Percentiles rank a stretch among this genome's conserved stretches.
phyloP scores from a whole-genome alignment of 2,888 invertebrate genomes.

The Arctia plantaginis region DNA sequence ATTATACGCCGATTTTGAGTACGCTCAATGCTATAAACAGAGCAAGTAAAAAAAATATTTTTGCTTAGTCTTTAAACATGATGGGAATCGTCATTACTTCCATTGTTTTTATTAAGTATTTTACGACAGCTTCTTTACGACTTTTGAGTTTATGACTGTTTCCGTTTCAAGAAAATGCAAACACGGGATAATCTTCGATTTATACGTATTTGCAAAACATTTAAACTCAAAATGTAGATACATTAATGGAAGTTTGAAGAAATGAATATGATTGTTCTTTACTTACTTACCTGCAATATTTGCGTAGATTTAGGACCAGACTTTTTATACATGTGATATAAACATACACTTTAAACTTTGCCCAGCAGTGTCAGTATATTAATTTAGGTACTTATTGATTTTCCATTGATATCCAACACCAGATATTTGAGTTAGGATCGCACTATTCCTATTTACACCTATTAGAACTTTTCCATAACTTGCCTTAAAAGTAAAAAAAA shows the following conservation, averaged over 20 bases:
- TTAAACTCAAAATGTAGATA: not conserved
- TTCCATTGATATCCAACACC: not conserved
- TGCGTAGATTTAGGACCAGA: no score
- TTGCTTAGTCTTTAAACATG: slow-evolving; percentile 44
- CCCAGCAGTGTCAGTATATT: no score
- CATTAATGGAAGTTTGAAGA: not conserved
- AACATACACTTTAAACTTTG: no score
- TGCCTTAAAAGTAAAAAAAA: not conserved
- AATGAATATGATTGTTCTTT: not conserved
- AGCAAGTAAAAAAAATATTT: slow-evolving; percentile 34
- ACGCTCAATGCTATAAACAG: slow-evolving; percentile 9
- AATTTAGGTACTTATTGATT: no score
- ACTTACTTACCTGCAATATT: no score
- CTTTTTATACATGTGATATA: not conserved
- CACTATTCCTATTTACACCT: not conserved
- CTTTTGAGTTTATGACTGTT: slow-evolving; percentile 48
- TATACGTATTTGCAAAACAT: slow-evolving; percentile 24
- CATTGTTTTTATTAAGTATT: slow-evolving; percentile 58
- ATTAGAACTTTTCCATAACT: not conserved
- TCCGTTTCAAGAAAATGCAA: slow-evolving; percentile 37
- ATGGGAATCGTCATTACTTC: slow-evolving; percentile 48
- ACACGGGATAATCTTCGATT: slow-evolving; percentile 32
- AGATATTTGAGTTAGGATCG: not conserved
- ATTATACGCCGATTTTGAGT: not conserved
- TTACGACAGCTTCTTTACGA: slow-evolving; percentile 52